Base-by-base conservation (phyloP, 2,888 invertebrate genomes). In the Caenorhabditis drosophilae region DNA sequence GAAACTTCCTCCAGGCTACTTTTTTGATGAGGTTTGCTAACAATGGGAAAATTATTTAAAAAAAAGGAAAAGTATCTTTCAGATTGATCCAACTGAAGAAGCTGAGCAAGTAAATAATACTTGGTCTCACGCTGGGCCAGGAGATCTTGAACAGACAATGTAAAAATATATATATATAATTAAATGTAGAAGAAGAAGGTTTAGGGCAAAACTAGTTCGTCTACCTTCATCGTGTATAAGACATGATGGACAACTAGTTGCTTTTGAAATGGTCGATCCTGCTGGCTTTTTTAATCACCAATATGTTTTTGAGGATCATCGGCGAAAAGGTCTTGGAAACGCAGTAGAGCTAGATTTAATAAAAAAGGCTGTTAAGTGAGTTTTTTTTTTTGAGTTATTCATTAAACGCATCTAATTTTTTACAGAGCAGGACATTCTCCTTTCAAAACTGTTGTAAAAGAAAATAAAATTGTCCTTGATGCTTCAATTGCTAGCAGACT, bases 231-330 rank as follows among this genome's bases (percentile, higher is more conserved):
- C 73, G 18, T 73, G 73, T 47, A 41, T 73, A 6, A 49, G 66
- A 12, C 60, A 47, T 50, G 52, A 54, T n/a, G 69, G 69, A 3
- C 44, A 61, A 27, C 73, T 70, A 1, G 70, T 73, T 1, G 73
- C 73, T n/a, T 73, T 73, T 49, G 73, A 73, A 41, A 73, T 73
- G 73, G 56, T 67, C 2, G 73, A 73, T 48, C 73, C 73, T 0
- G 62, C 67, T 15, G 73, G 73, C 12, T 73, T 73, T 47, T 66
- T 70, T 50, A 73, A 73, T 49, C 67, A 73, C 42, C 73, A 70
- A 42, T 73, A 45, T 41, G 73, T 73, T 15, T 70, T 64, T 45
- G 67, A 70, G 35, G 67, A 67, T 31, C 73, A 73, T 48, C 46
- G 73, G 18, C 36, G 73, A 31, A 64, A 66, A 25, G 73, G 73